Evolutionary conservation across 2,797 vertebrate genomes (phyloP).

Genomic region (Macropus fuliginosus): DNA sequence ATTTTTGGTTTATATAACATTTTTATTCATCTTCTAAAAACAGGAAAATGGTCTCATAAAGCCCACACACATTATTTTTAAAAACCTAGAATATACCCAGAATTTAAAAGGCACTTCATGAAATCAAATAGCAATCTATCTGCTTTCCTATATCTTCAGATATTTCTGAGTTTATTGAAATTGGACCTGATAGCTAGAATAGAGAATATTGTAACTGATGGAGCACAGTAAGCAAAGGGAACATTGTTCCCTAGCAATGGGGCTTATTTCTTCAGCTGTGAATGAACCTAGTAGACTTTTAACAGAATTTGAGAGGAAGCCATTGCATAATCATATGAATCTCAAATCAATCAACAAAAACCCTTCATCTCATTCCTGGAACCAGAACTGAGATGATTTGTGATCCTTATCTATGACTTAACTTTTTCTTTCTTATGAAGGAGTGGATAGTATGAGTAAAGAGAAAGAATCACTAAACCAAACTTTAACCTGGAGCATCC

Average conservation of each 20-base stretch:
- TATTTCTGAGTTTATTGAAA: neutral
- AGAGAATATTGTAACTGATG: neutral
- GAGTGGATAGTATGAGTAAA: neutral
- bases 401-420: neutral
- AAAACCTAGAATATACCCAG: conserved; percentile 17
- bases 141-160: neutral
- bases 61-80: conserved; percentile 24
- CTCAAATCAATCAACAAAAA: neutral
- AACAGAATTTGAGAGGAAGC: neutral
- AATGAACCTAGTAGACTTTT: neutral
- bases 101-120: conserved; percentile 51
- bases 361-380: neutral
- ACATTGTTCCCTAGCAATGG: neutral
- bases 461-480: neutral
- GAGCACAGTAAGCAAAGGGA: neutral
- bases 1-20: neutral
- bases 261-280: neutral
- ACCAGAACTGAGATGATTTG: neutral
- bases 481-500: neutral
- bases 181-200: neutral
- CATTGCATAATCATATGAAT: neutral
- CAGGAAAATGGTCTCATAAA: conserved; percentile 22
- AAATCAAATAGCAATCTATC: conserved; percentile 41
- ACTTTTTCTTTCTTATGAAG: neutral
- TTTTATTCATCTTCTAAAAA: conserved; percentile 47